Base-by-base conservation (phyloP, 2,888 invertebrate species). In the Salticus scenicus region DNA sequence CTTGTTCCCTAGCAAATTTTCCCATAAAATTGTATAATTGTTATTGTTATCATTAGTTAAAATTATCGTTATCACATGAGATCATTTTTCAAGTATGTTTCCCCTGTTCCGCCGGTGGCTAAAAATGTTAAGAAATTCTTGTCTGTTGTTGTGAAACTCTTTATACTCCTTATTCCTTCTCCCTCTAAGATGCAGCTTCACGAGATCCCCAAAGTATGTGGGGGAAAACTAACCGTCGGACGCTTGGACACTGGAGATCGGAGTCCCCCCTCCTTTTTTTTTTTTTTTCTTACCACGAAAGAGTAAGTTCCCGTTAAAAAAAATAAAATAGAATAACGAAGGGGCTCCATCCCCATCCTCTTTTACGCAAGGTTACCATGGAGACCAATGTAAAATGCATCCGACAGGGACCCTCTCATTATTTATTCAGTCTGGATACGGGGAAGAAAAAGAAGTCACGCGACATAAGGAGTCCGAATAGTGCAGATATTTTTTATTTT, bases 361-460 rank as follows among this genome's bases (percentile, higher is more conserved):
- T 27, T 85, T 85, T 77, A 64, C 70, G 66, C 73, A 74, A 57
- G 51, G 78, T 85, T 70, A 47, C 51, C 74, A 85, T 78, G 74
- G 42, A 41, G 64, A 85, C 84, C 70, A 74, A 74, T 79, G 84
- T 75, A 85, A 85, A 85, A 85, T 69, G 63, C 84, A 78, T 79
- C 73, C 42, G 66, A 76, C 57, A 41, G 72, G 57, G 72, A 57
- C 72, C 57, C 28, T 24, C 51, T 57, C 30, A 72, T 72, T 72
- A 72, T 33, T 72, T 28, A 72, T 72, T 72, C 72, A 72, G 72
- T 57, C 20, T 30, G 8, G n/a, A 1, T n/a, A 12, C 1, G 42
- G 42, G 42, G 47, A 17, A 31, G n/a, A 72, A 31, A 72, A 57
- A 57, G 31, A 31, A 72, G 33, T 71, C 41, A 71, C 41, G 70